Conservation (phyloP, 2,797 vertebrate genomes). For the Emydoidea blandingii region DNA sequence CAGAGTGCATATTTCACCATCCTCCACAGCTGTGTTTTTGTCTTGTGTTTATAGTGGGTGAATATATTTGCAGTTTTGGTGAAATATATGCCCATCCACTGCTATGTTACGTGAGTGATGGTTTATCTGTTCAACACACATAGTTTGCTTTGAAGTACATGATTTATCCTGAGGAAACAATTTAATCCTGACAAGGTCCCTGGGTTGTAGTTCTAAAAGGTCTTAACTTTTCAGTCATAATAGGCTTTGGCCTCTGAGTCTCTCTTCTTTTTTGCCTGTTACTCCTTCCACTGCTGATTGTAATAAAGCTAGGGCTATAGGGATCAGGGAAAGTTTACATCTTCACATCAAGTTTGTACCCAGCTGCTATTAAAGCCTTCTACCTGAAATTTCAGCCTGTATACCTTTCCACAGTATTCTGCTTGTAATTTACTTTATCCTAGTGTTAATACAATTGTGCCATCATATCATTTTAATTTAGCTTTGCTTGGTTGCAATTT, state of each 20-base stretch:
- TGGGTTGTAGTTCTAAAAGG: not conserved
- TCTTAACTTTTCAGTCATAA: not conserved
- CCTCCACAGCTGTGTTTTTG: not conserved
- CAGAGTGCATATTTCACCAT: not conserved
- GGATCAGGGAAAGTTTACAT: not conserved
- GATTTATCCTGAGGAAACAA: not conserved
- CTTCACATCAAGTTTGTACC: not conserved
- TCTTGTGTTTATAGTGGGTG: not conserved
- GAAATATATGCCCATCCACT: not conserved
- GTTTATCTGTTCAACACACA: not conserved
- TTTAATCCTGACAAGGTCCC: not conserved
- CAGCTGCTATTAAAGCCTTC: not conserved
- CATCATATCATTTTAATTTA: not conserved
- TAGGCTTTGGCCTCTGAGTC: not conserved
- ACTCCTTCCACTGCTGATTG: not conserved
- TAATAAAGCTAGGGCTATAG: not conserved
- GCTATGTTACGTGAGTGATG: not conserved
- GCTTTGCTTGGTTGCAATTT: not conserved
- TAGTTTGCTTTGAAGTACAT: not conserved
- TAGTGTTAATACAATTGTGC: not conserved
- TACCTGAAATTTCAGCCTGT: not conserved
- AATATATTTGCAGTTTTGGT: not conserved
- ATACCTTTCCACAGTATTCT: not conserved
- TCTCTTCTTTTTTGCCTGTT: not conserved
- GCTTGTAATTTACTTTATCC: not conserved